Conservation (phyloP, 1,140 invertebrate genomes). For the Archegozetes longisetosus region DNA sequence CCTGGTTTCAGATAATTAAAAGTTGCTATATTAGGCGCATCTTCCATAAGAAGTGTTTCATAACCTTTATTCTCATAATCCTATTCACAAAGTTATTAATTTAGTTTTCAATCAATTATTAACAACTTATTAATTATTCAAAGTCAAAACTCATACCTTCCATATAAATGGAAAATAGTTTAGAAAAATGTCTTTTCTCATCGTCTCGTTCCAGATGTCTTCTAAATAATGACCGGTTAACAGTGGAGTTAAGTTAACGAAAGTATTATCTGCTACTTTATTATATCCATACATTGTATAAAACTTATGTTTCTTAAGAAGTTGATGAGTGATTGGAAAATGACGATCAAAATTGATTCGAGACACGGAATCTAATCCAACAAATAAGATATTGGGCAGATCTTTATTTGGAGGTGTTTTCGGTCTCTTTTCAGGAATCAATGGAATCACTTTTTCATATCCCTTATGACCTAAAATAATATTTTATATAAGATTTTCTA, state of each 20-base stretch:
- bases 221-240: constrained; percentile 24
- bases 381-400: constrained; percentile 22
- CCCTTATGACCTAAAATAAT: not conserved
- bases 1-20: constrained; percentile 35
- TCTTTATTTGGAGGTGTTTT: not conserved
- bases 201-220: constrained; percentile 25
- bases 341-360: constrained; percentile 24
- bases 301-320: constrained; percentile 16
- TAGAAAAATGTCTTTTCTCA: constrained; percentile 7
- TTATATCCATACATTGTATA: constrained; percentile 25
- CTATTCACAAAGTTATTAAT: constrained; percentile 34
- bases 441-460: not conserved
- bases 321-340: constrained; percentile 21
- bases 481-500: not conserved
- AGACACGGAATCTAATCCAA: constrained; percentile 26
- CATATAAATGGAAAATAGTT: constrained; percentile 14
- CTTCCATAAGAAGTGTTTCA: constrained; percentile 34
- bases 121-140: constrained; percentile 11
- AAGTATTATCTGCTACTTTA: constrained; percentile 28
- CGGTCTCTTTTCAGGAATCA: not conserved
- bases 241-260: constrained; percentile 28
- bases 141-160: constrained; percentile 20
- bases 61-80: constrained; percentile 32
- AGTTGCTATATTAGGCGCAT: constrained; percentile 32
- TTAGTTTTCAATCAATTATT: constrained; percentile 26